Percentiles rank a stretch among this genome's conserved stretches.
Conservation (phyloP, 2,797 vertebrate species). For the Hyperoplus immaculatus region DNA sequence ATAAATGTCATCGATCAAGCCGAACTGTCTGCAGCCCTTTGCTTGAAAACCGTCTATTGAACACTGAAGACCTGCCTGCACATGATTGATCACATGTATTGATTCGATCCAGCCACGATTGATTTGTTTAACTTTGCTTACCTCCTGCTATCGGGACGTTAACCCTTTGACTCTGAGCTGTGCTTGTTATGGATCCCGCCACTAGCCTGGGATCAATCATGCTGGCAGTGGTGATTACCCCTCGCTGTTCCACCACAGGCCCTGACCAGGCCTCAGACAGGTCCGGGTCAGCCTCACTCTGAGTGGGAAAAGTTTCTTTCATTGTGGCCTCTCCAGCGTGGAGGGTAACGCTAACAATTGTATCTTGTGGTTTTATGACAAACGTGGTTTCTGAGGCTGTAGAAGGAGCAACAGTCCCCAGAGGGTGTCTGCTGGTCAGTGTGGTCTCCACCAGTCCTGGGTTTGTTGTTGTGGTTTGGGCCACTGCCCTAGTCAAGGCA, state of each 20-base stretch:
- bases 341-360: constrained; percentile 2
- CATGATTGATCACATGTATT: constrained; percentile 72
- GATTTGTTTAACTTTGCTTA: constrained; percentile 77
- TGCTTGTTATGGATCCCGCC: constrained; percentile 60
- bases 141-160: constrained; percentile 70
- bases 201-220: constrained; percentile 34
- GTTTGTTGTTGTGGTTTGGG: constrained; percentile 54
- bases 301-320: constrained; percentile 24
- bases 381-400: constrained; percentile 37
- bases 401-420: constrained; percentile 4
- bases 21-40: constrained; percentile 42
- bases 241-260: constrained; percentile 22
- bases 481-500: constrained; percentile 43
- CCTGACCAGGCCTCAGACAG: constrained; percentile 27
- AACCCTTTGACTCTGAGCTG: constrained; percentile 61
- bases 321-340: constrained; percentile 22
- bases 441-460: constrained; percentile 48
- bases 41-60: constrained; percentile 57
- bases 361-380: constrained; percentile 31
- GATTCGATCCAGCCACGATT: constrained; percentile 57
- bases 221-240: constrained; percentile 33
- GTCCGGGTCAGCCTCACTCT: constrained; percentile 16
- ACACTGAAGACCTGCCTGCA: constrained; percentile 49
- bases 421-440: constrained; percentile 29
- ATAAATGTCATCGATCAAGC: constrained; percentile 51